These are phyloP conservation scores for Phoenicopterus ruber DNA, from an alignment of 2,113 vertebrate genomes.

Conservation along the genomic window DNA sequence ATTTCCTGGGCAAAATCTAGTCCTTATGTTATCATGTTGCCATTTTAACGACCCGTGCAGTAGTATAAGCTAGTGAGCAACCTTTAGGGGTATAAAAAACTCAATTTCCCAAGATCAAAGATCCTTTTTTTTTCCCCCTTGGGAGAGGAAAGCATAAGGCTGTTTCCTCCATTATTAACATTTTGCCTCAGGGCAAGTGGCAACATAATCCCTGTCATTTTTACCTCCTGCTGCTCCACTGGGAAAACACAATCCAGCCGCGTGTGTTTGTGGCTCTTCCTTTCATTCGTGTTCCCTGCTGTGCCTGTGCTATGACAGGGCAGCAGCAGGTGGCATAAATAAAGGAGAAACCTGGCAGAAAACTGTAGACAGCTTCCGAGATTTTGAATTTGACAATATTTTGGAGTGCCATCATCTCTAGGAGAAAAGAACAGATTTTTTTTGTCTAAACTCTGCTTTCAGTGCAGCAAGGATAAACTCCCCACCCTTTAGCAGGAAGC, in stretches of 20 bases:
- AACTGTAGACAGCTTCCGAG: not conserved
- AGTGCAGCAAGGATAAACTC: not conserved
- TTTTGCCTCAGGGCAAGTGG: slow-evolving; percentile 62
- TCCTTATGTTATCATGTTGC: not conserved
- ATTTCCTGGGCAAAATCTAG: not conserved
- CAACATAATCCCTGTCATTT: slow-evolving; percentile 53
- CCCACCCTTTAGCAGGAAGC: not conserved
- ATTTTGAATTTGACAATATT: not conserved
- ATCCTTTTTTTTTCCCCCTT: not conserved
- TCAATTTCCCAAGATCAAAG: slow-evolving; percentile 27
- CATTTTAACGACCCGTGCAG: not conserved
- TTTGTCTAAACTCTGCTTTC: not conserved
- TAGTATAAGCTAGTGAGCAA: not conserved
- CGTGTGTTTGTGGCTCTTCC: slow-evolving; percentile 52
- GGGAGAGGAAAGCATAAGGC: slow-evolving; percentile 37
- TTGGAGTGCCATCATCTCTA: not conserved
- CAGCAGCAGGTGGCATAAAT: slow-evolving; percentile 17
- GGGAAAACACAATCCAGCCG: slow-evolving; percentile 32
- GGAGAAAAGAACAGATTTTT: not conserved
- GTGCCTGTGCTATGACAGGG: slow-evolving; percentile 44
- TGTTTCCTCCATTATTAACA: slow-evolving; percentile 58
- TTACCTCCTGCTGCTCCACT: slow-evolving; percentile 43
- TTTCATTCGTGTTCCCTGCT: slow-evolving; percentile 57
- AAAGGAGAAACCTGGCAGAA: slow-evolving; percentile 4
- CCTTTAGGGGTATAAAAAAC: slow-evolving; percentile 3